Evolutionary conservation across 2,113 vertebrate genomes (phyloP), one percentile per base, ranked within the genome.

Genomic region (Amblyornis subalaris): DNA sequence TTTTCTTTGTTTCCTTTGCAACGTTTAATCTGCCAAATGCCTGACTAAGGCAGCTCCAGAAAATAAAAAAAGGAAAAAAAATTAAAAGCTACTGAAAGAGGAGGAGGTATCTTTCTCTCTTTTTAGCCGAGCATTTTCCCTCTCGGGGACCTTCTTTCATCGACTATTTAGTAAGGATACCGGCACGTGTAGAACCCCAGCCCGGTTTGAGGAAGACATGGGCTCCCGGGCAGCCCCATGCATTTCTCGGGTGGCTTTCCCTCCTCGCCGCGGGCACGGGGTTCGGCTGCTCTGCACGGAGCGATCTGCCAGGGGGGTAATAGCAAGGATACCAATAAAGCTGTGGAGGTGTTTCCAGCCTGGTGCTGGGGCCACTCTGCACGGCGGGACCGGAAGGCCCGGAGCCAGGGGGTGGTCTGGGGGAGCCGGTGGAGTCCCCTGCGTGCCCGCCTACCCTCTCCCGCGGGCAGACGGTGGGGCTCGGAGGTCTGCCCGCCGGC

Each of bases 1-100:
- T 85, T 91, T 95, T 33, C 82, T 77, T 92, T 94, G 76, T 91
- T 97, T 95, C 58, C 91, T 83, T 95, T 86, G n/a, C 90, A 90
- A 64, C 86, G 48, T 77, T 94, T 96, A 89, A 95, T 94, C 90
- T 93, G 88, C 89, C 51, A 90, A 96, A 80, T 28, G 94, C 64
- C 89, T 90, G 86, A 69, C 60, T 72, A 35, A 61, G 80, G 38
- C 80, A 81, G 66, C 71, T 91, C 26, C 33, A 45, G 66, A 76
- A 94, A 85, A 82, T 14, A 28, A 40, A 54, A 54, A 33, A 36
- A 1, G 13, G 29, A 20, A 29, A 57, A 25, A 19, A 33, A 24
- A 4, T 5, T 7, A 50, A 53, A 47, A 76, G 35, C 65, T 51
- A 62, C 35, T 29, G 48, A 61, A 45, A 79, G 42, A 21, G 64